Evolutionary conservation across 2,797 vertebrate genomes (phyloP).

Genomic region (Tragopan temminckii): DNA sequence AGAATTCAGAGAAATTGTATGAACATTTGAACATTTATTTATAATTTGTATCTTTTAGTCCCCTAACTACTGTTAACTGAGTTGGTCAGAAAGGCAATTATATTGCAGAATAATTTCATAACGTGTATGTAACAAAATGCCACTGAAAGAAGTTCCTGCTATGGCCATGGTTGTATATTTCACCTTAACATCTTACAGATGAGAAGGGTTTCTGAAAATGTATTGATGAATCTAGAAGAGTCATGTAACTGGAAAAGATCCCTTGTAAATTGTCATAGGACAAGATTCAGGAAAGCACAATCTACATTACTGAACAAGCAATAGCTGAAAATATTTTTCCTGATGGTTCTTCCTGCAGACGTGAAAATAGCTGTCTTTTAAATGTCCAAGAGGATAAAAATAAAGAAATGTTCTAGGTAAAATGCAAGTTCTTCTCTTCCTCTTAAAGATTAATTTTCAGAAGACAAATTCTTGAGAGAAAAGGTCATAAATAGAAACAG

Average conservation of each 20-base stretch:
- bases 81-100: background rate
- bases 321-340: slow-evolving; percentile 18
- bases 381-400: background rate
- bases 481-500: background rate
- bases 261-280: background rate
- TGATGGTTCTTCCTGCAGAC: background rate
- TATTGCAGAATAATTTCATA: background rate
- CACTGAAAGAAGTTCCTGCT: background rate
- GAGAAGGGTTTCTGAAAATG: background rate
- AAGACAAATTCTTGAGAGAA: background rate
- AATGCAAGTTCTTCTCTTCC: background rate
- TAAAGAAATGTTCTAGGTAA: background rate
- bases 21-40: too few relatives aligned
- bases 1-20: too few relatives aligned
- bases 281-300: background rate
- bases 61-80: background rate
- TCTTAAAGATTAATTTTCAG: background rate
- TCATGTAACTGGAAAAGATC: background rate
- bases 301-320: background rate
- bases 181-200: background rate
- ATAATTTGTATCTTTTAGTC: background rate
- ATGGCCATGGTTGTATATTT: background rate
- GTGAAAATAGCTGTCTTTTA: background rate
- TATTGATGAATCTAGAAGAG: background rate
- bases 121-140: background rate